phyloP scores from a whole-genome alignment of 2,113 vertebrate species.

The Talpa occidentalis region DNA sequence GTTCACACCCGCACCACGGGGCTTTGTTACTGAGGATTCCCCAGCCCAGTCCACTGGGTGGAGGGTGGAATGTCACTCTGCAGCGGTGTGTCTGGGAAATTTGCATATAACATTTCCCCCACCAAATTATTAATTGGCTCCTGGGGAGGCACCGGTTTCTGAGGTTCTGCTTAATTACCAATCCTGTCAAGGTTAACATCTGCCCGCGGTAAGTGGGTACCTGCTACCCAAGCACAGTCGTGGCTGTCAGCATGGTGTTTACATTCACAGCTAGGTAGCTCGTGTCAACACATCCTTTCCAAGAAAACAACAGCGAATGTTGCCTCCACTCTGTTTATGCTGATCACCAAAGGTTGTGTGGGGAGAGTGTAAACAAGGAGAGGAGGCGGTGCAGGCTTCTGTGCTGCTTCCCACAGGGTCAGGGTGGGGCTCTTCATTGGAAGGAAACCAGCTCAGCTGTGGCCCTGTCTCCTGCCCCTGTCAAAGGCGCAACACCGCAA shows the following conservation, averaged over 20 bases:
- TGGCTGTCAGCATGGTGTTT: constrained; percentile 56
- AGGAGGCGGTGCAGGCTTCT: not conserved
- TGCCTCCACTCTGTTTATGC: not conserved
- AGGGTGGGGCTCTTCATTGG: not conserved
- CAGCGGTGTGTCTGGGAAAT: constrained; percentile 27
- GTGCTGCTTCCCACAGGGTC: not conserved
- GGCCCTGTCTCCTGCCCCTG: too few relatives aligned
- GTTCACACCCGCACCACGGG: constrained; percentile 38
- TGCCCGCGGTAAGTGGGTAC: constrained; percentile 2
- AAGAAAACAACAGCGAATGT: constrained; percentile 59
- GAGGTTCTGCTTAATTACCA: constrained; percentile 73
- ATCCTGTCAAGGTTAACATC: constrained; percentile 64
- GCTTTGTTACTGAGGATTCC: constrained; percentile 59
- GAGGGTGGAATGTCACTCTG: not conserved
- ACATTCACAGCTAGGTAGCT: constrained; percentile 70
- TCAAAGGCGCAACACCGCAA: rapidly evolving
- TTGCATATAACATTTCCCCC: constrained; percentile 56
- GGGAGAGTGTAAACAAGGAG: constrained; percentile 12
- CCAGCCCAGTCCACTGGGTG: constrained; percentile 26
- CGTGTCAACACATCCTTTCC: constrained; percentile 62
- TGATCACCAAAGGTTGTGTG: not conserved
- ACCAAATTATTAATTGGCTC: constrained; percentile 77
- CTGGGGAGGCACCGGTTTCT: constrained; percentile 46
- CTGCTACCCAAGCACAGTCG: not conserved
- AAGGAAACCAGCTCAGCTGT: not conserved